phyloP scores from a whole-genome alignment of 1,140 invertebrate genomes.

The Anthonomus grandis region DNA sequence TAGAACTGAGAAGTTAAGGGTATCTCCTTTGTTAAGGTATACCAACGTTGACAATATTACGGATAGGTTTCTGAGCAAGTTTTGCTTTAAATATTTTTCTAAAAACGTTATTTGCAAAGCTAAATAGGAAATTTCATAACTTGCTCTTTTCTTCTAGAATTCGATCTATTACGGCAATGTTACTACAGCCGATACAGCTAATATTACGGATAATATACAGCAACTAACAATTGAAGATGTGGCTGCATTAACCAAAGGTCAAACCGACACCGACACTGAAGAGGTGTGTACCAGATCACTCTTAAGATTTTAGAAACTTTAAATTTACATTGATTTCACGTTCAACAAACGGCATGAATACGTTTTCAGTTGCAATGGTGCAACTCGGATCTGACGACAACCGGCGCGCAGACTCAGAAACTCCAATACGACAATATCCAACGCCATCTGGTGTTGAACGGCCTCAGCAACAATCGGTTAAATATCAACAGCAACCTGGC shows the following conservation, averaged over 20 bases:
- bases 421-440: constrained; percentile 38
- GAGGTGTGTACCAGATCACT: constrained; percentile 24
- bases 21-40: too few relatives aligned
- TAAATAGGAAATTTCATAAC: too few relatives aligned
- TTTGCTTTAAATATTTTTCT: neutral
- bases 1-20: too few relatives aligned
- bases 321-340: too few relatives aligned
- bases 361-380: constrained; percentile 46
- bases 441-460: constrained; percentile 14
- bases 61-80: too few relatives aligned
- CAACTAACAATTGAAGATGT: constrained; percentile 22
- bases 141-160: constrained; percentile 1
- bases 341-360: too few relatives aligned
- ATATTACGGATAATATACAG: constrained; percentile 5
- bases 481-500: constrained; percentile 49
- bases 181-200: constrained; percentile 6
- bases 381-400: constrained; percentile 30
- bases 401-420: constrained; percentile 25
- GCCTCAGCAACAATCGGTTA: constrained; percentile 28
- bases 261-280: constrained; percentile 26
- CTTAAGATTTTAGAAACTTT: too few relatives aligned
- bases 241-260: constrained; percentile 13
- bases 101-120: too few relatives aligned
- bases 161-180: neutral
- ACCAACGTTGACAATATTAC: too few relatives aligned